A percentile compares a stretch with the other conserved stretches of the same genome.
Evolutionary conservation across 2,797 vertebrate genomes (phyloP).

Genomic region (Prionace glauca): DNA sequence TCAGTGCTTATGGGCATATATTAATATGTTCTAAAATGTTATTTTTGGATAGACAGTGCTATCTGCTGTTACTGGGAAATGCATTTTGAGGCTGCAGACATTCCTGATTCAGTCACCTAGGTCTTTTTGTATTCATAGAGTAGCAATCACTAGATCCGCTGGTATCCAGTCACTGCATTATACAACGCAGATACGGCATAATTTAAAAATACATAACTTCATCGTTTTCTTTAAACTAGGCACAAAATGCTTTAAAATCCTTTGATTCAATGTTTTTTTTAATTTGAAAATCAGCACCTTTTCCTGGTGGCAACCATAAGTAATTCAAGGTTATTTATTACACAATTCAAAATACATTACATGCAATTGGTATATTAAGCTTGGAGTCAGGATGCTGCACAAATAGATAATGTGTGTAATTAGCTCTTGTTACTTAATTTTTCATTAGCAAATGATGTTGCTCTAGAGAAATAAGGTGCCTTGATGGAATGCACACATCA

Average conservation of each 20-base stretch:
- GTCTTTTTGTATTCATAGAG: background rate
- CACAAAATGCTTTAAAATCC: background rate
- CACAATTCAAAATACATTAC: slow-evolving; percentile 6
- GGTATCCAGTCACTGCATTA: background rate
- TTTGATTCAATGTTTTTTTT: background rate
- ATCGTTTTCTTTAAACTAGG: background rate
- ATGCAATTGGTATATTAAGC: background rate
- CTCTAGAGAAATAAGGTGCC: slow-evolving; percentile 23
- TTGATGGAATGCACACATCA: background rate
- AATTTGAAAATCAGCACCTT: background rate
- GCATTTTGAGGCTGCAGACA: background rate
- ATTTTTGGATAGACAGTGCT: background rate
- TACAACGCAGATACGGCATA: background rate
- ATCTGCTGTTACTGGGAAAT: background rate
- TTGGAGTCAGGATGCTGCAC: background rate
- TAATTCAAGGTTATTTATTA: slow-evolving; percentile 7
- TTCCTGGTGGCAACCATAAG: background rate
- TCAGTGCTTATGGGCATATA: background rate
- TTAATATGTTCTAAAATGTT: background rate
- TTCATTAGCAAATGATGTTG: slow-evolving; percentile 31
- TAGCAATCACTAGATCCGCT: background rate
- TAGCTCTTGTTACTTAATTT: slow-evolving; percentile 29
- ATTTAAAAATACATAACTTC: background rate
- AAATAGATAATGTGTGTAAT: slow-evolving; percentile 30
- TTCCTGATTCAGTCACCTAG: background rate